These are phyloP conservation scores for Forficula auricularia DNA, from an alignment of 1,140 invertebrate genomes.

Conservation along the genomic window DNA sequence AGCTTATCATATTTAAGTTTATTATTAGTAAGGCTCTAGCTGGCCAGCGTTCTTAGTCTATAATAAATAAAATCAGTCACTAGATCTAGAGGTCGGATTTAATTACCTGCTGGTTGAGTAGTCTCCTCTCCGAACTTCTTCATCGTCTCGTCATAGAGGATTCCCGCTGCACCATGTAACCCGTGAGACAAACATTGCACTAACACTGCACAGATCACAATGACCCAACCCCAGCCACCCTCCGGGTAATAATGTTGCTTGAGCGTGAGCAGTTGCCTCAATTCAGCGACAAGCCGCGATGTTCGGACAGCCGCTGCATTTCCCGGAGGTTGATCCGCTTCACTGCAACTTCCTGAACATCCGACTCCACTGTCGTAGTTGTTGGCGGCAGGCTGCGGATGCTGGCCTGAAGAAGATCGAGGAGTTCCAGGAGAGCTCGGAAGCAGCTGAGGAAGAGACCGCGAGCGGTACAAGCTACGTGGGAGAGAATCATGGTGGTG, in stretches of 20 bases:
- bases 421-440: constrained; percentile 14
- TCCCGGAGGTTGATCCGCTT: constrained; percentile 14
- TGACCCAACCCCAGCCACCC: constrained; percentile 56
- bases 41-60: no score
- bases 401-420: constrained; percentile 4
- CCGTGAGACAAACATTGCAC: constrained; percentile 45
- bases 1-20: no score
- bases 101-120: constrained; percentile 32
- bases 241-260: constrained; percentile 57
- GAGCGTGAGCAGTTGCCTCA: constrained; percentile 38
- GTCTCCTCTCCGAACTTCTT: constrained; percentile 29
- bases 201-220: constrained; percentile 36
- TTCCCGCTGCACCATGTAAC: constrained; percentile 37
- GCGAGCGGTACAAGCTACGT: constrained; percentile 21
- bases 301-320: constrained; percentile 5
- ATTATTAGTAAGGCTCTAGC: no score
- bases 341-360: constrained; percentile 19
- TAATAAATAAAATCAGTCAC: no score
- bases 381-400: not conserved
- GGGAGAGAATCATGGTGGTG: no score
- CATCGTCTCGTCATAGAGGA: constrained; percentile 32
- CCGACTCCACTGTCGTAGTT: constrained; percentile 15
- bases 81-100: no score
- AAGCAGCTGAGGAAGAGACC: constrained; percentile 27
- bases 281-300: constrained; percentile 27